Conservation (phyloP, 2,888 invertebrate species). For the Chaitophorus viminalis region DNA sequence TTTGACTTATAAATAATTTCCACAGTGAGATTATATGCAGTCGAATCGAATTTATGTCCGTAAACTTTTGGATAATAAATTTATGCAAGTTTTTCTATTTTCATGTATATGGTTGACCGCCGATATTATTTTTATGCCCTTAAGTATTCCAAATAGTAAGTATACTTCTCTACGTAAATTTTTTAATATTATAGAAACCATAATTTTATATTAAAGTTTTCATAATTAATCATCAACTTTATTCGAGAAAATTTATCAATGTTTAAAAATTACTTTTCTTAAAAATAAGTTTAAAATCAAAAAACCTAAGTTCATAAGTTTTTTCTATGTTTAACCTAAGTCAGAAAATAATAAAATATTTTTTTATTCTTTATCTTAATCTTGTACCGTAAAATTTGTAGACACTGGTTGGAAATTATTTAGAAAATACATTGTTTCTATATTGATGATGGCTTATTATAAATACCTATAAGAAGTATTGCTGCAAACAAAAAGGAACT, state of each 20-base stretch:
- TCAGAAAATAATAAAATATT: neutral
- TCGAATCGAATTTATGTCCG: too few species aligned
- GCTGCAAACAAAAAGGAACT: neutral
- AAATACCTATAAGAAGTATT: neutral
- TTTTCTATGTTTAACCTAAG: neutral
- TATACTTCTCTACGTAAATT: neutral
- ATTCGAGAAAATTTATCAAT: neutral
- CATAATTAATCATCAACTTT: neutral
- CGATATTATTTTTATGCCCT: neutral
- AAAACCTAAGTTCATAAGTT: neutral
- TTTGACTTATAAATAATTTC: too few species aligned
- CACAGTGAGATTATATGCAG: too few species aligned
- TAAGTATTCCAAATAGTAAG: neutral
- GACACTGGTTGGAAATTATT: neutral
- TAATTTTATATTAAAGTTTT: slow-evolving; percentile 14
- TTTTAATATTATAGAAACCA: neutral
- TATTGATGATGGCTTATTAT: neutral
- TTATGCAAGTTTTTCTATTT: neutral
- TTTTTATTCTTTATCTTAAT: too few species aligned
- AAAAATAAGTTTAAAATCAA: neutral
- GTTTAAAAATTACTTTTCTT: neutral
- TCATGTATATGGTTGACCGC: neutral
- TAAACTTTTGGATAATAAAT: neutral
- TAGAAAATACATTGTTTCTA: neutral
- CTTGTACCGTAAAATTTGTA: too few species aligned